These are phyloP conservation scores for Clusia tigrina DNA, from an alignment of 2,888 invertebrate species.

Conservation along the genomic window DNA sequence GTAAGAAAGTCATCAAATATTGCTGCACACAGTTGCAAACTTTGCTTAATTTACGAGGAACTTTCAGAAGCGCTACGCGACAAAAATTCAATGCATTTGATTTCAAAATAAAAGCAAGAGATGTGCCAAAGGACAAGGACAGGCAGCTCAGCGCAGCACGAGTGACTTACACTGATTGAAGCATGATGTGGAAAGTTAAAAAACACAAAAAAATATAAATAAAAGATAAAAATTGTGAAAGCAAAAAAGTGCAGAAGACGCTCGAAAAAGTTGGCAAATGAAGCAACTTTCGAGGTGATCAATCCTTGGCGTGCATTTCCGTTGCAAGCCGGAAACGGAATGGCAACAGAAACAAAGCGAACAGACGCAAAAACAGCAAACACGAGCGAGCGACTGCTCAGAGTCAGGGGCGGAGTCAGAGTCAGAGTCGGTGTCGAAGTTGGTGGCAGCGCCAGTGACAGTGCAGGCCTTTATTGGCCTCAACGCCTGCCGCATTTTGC, in stretches of 20 bases:
- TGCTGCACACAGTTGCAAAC: slow-evolving; percentile 17
- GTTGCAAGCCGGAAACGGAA: slow-evolving; percentile 30
- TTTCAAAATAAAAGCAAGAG: not conserved
- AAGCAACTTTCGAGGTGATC: slow-evolving; percentile 43
- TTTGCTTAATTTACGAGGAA: slow-evolving; percentile 4
- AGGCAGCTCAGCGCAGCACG: slow-evolving; percentile 26
- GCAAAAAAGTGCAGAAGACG: slow-evolving; percentile 5
- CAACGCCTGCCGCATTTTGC: not conserved
- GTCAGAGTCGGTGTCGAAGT: not conserved
- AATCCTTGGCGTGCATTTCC: slow-evolving; percentile 42
- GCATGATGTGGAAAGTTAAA: slow-evolving; percentile 48
- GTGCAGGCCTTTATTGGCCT: slow-evolving; percentile 10
- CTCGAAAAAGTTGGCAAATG: slow-evolving; percentile 40
- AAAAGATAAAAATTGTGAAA: slow-evolving; percentile 17
- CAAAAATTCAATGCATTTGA: slow-evolving; percentile 4
- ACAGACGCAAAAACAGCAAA: not conserved
- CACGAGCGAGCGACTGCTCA: not conserved
- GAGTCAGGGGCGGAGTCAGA: not conserved
- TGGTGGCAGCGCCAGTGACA: not conserved
- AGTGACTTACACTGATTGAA: slow-evolving; percentile 48
- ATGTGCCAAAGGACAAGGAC: not conserved
- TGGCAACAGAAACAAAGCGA: no score
- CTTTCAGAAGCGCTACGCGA: slow-evolving; percentile 1
- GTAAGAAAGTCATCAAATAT: slow-evolving; percentile 51
- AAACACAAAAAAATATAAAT: slow-evolving; percentile 21